These are phyloP conservation scores for Latheticus oryzae DNA, from an alignment of 2,888 invertebrate genomes.

Conservation along the genomic window DNA sequence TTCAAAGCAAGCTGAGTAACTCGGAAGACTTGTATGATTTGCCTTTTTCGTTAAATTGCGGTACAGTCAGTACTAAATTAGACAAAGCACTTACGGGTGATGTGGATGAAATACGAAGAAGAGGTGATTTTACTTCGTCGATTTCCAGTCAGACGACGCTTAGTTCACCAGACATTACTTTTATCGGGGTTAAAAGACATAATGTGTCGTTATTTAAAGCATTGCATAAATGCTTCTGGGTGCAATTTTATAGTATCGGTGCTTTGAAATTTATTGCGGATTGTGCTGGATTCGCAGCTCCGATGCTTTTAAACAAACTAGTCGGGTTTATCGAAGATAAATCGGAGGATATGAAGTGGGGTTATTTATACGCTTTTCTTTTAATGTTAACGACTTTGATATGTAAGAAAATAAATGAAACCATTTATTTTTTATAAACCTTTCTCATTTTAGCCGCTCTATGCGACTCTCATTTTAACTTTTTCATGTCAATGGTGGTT, in stretches of 20 bases:
- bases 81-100: constrained; percentile 70
- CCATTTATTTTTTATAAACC: no score
- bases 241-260: constrained; percentile 87
- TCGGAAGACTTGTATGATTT: constrained; percentile 88
- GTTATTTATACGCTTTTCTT: constrained; percentile 75
- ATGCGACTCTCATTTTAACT: constrained; percentile 89
- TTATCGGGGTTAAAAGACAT: constrained; percentile 51
- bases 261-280: constrained; percentile 86
- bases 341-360: constrained; percentile 73
- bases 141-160: constrained; percentile 38
- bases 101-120: constrained; percentile 63
- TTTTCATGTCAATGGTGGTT: constrained; percentile 84
- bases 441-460: constrained; percentile 73
- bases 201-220: constrained; percentile 73
- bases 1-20: constrained; percentile 75
- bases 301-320: constrained; percentile 85
- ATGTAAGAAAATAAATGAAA: constrained; percentile 69
- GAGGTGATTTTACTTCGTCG: constrained; percentile 18
- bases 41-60: constrained; percentile 74
- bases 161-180: constrained; percentile 42
- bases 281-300: constrained; percentile 87
- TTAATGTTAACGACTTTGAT: constrained; percentile 75
- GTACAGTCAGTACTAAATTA: constrained; percentile 72
- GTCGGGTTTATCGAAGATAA: constrained; percentile 83
- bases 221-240: constrained; percentile 80